These are phyloP conservation scores for Synergus umbraculus DNA, from an alignment of 2,888 invertebrate species.

Conservation along the genomic window DNA sequence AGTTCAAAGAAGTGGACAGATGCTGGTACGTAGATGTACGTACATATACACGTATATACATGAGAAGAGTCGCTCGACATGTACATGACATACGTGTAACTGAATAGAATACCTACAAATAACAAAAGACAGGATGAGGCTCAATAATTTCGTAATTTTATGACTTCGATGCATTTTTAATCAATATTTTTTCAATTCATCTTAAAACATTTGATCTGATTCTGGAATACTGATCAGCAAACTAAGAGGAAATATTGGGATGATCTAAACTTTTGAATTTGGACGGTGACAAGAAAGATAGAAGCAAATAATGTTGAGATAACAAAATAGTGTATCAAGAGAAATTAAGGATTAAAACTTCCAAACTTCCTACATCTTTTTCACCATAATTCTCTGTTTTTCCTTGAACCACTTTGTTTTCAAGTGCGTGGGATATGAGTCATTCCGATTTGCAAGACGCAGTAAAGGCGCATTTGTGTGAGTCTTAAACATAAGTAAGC, in stretches of 20 bases:
- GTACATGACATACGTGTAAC: neutral
- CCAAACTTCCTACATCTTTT: neutral
- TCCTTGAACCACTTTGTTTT: constrained; percentile 33
- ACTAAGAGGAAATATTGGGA: constrained; percentile 6
- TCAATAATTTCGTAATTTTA: constrained; percentile 1
- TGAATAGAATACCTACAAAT: constrained; percentile 20
- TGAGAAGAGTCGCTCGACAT: constrained; percentile 1
- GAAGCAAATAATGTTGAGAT: neutral
- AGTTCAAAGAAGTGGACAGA: constrained; percentile 31
- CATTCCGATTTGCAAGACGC: constrained; percentile 30
- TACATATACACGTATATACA: neutral
- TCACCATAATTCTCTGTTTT: constrained; percentile 9
- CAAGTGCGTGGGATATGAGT: constrained; percentile 36
- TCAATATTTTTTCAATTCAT: neutral
- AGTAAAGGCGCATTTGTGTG: constrained; percentile 1
- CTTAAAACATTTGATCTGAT: constrained; percentile 3
- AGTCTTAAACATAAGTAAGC: constrained; percentile 19
- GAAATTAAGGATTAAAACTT: neutral
- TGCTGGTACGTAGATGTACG: neutral
- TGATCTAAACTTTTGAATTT: constrained; percentile 7
- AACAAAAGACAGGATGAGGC: constrained; percentile 24
- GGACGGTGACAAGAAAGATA: neutral
- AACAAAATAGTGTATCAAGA: neutral
- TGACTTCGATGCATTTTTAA: constrained; percentile 20
- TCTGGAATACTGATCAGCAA: constrained; percentile 23